Percentiles rank a stretch among this genome's conserved stretches.
These are phyloP conservation scores for Drosophila infuscata DNA, from an alignment of 2,888 invertebrate species.

Conservation along the genomic window DNA sequence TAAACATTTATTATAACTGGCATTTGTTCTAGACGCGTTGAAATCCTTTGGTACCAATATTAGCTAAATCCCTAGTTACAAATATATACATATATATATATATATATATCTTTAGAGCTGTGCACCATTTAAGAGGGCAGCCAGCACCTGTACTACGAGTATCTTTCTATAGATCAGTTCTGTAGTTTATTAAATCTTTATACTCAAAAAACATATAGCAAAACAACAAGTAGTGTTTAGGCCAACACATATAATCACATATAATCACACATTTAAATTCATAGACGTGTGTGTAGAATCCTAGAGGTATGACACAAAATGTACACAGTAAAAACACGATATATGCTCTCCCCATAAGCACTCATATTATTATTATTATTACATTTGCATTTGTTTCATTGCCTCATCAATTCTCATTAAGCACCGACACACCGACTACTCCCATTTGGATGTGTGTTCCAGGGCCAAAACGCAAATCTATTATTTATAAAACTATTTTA, in stretches of 20 bases:
- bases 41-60: constrained; percentile 28
- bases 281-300: constrained; percentile 34
- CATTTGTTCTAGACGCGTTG: constrained; percentile 47
- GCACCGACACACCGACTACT: constrained; percentile 18
- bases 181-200: constrained; percentile 25
- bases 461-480: constrained; percentile 50
- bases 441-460: constrained; percentile 44
- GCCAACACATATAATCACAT: constrained; percentile 31
- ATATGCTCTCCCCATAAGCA: constrained; percentile 9
- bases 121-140: constrained; percentile 34
- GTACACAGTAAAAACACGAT: constrained; percentile 19
- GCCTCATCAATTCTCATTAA: constrained; percentile 52
- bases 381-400: constrained; percentile 1
- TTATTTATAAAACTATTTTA: constrained; percentile 70
- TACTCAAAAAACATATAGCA: constrained; percentile 34
- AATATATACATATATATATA: constrained; percentile 25
- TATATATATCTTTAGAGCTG: constrained; percentile 33
- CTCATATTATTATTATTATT: background rate
- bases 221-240: constrained; percentile 50
- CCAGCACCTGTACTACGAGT: constrained; percentile 43
- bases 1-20: constrained; percentile 28
- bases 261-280: constrained; percentile 14
- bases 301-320: constrained; percentile 56
- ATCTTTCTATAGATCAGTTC: constrained; percentile 38
- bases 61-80: constrained; percentile 43